Conservation (phyloP, 2,113 vertebrate species). For the Tragelaphus buxtoni region DNA sequence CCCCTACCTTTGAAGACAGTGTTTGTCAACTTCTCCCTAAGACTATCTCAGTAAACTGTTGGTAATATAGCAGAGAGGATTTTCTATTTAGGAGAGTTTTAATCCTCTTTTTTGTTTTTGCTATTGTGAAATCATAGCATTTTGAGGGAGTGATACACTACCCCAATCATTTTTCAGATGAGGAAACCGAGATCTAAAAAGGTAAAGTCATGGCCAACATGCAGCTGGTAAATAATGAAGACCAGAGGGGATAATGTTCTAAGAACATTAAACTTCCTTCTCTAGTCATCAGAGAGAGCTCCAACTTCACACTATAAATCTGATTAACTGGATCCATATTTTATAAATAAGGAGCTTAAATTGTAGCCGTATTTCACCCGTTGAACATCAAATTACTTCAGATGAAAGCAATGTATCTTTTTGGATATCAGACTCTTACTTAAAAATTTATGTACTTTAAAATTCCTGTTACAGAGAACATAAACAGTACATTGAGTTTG, state of each 20-base stretch:
- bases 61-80: background rate
- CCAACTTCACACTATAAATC: slow-evolving; percentile 50
- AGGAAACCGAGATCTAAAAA: slow-evolving; percentile 15
- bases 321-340: slow-evolving; percentile 62
- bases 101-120: slow-evolving; percentile 1
- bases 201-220: background rate
- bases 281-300: slow-evolving; percentile 32
- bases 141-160: background rate
- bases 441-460: slow-evolving; percentile 70
- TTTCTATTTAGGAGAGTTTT: background rate
- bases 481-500: slow-evolving; percentile 69
- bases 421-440: slow-evolving; percentile 56
- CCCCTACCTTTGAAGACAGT: background rate
- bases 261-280: background rate
- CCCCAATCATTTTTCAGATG: background rate
- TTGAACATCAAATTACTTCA: slow-evolving; percentile 70
- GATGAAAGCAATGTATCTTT: slow-evolving; percentile 71
- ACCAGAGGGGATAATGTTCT: background rate
- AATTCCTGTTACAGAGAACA: slow-evolving; percentile 69
- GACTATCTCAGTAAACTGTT: background rate
- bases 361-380: slow-evolving; percentile 43
- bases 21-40: background rate
- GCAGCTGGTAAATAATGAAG: slow-evolving; percentile 3
- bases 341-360: slow-evolving; percentile 65
- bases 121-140: background rate